phyloP scores from a whole-genome alignment of 2,113 vertebrate genomes.

The Cottus gobio region DNA sequence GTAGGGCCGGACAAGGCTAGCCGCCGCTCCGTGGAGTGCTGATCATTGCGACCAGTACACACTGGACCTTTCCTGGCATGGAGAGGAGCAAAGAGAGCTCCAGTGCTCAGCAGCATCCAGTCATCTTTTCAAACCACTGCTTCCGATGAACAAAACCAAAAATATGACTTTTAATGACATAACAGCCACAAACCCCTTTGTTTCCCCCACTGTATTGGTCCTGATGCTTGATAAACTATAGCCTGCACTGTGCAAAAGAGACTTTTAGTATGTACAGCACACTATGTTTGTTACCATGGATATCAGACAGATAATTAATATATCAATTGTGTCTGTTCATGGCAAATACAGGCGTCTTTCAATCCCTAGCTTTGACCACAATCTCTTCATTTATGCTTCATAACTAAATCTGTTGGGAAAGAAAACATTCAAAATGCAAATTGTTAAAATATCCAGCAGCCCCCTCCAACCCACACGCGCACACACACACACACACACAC shows the following conservation, averaged over 20 bases:
- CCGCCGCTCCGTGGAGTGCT: background rate
- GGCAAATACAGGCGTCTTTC: slow-evolving; percentile 48
- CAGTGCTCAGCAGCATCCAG: slow-evolving; percentile 20
- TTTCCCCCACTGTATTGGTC: background rate
- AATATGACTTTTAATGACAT: slow-evolving; percentile 31
- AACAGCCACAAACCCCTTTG: slow-evolving; percentile 1
- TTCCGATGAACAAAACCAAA: slow-evolving; percentile 17
- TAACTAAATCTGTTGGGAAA: slow-evolving; percentile 62
- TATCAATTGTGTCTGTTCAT: slow-evolving; percentile 59
- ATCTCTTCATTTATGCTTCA: slow-evolving; percentile 68
- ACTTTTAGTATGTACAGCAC: slow-evolving; percentile 49
- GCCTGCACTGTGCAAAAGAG: slow-evolving; percentile 1
- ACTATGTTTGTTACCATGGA: slow-evolving; percentile 32
- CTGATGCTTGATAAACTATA: background rate
- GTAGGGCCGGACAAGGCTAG: background rate
- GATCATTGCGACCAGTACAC: slow-evolving; percentile 14
- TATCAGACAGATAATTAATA: slow-evolving; percentile 64
- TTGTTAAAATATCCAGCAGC: slow-evolving; percentile 56
- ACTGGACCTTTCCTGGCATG: background rate
- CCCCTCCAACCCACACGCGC: slow-evolving; percentile 3
- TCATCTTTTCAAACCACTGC: slow-evolving; percentile 31
- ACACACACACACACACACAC: slow-evolving; percentile 29
- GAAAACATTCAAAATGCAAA: slow-evolving; percentile 82
- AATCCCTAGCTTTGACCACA: slow-evolving; percentile 53
- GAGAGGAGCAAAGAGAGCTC: slow-evolving; percentile 4